A percentile compares a stretch with the other conserved stretches of the same genome.
phyloP scores from a whole-genome alignment of 2,888 invertebrate species.

The Chelonus formosanus region DNA sequence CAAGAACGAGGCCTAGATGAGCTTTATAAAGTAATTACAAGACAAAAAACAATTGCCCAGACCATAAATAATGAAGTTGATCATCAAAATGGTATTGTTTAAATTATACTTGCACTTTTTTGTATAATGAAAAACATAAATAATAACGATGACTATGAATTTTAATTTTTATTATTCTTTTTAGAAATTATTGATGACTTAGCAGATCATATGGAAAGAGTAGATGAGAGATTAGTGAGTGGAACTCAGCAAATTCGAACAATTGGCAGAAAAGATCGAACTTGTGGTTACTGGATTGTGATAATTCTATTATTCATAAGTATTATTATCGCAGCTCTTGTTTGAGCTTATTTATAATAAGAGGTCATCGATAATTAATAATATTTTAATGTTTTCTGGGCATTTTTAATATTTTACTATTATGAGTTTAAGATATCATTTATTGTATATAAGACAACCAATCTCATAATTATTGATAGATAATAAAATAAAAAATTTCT shows the following conservation, averaged over 20 bases:
- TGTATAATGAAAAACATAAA: too few relatives aligned
- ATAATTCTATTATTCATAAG: conserved; percentile 75
- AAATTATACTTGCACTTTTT: background rate
- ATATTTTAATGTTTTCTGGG: too few relatives aligned
- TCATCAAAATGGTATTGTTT: conserved; percentile 75
- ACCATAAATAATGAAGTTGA: conserved; percentile 81
- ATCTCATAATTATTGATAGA: too few relatives aligned
- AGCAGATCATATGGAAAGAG: conserved; percentile 76
- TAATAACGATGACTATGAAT: too few relatives aligned
- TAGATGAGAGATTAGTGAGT: conserved; percentile 73
- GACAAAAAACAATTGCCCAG: conserved; percentile 80
- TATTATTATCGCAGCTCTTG: conserved; percentile 70
- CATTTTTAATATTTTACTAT: background rate
- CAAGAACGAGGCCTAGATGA: conserved; percentile 82
- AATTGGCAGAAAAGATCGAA: conserved; percentile 75
- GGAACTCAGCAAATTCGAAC: conserved; percentile 74
- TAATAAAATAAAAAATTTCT: background rate
- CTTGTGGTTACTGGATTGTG: conserved; percentile 79
- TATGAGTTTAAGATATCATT: background rate
- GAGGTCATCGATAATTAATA: too few relatives aligned
- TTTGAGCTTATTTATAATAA: conserved; percentile 52
- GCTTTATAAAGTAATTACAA: conserved; percentile 76
- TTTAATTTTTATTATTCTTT: conserved; percentile 41
- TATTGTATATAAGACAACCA: background rate
- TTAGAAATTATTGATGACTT: conserved; percentile 80